Percentiles rank a stretch among this genome's conserved stretches.
Evolutionary conservation across 2,113 vertebrate species (phyloP).

Genomic region (Falco punctatus): DNA sequence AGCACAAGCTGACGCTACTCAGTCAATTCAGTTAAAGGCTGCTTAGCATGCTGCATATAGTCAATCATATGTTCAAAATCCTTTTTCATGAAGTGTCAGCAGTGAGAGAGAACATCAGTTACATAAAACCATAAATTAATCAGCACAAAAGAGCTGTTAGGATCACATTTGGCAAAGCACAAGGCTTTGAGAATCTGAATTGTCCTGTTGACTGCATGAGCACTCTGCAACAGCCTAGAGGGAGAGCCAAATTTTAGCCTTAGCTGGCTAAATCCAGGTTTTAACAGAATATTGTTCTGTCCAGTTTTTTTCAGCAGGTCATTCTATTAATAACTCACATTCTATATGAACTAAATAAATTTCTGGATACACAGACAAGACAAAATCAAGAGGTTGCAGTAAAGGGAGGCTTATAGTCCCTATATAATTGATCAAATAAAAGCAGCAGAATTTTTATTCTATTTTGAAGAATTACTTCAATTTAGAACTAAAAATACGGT

Average conservation of each 20-base stretch:
- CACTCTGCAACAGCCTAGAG: not conserved
- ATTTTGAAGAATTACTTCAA: not conserved
- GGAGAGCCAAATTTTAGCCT: rapidly evolving
- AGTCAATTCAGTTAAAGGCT: not conserved
- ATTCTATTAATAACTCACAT: not conserved
- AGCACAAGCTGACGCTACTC: not conserved
- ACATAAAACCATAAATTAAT: not conserved
- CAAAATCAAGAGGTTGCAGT: not conserved
- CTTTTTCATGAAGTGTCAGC: not conserved
- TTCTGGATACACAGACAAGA: not conserved
- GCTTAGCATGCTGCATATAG: not conserved
- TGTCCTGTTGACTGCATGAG: not conserved
- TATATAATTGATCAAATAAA: not conserved
- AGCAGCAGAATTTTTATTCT: not conserved
- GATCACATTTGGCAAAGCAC: not conserved
- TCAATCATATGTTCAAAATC: not conserved
- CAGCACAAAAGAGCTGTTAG: not conserved
- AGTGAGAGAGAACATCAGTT: not conserved
- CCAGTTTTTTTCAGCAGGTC: not conserved
- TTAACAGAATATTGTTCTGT: not conserved
- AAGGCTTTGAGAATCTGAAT: not conserved
- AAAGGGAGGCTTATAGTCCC: not conserved
- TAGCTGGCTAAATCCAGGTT: not conserved
- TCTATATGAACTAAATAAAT: not conserved
- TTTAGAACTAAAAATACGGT: not conserved